Evolutionary conservation across 1,140 invertebrate genomes (phyloP).

Genomic region (Amphibalanus amphitrite): DNA sequence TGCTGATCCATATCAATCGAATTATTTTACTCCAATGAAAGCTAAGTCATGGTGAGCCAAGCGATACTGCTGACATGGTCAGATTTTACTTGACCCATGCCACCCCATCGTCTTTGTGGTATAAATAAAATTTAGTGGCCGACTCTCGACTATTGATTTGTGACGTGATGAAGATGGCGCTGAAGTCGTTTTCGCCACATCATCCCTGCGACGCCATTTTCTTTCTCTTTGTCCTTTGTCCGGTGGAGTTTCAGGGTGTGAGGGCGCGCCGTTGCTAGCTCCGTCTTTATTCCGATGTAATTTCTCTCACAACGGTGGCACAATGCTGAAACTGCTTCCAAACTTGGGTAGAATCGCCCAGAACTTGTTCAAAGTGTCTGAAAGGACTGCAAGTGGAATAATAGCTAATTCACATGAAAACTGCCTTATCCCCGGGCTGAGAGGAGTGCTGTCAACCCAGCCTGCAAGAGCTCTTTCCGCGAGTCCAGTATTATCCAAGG

Average conservation of each 20-base stretch:
- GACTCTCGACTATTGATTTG: too few species aligned
- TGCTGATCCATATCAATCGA: too few species aligned
- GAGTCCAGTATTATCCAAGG: neutral
- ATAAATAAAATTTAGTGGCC: too few species aligned
- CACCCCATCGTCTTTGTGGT: too few species aligned
- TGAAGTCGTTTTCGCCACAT: neutral
- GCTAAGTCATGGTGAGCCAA: too few species aligned
- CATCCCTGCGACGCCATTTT: slow-evolving; percentile 1
- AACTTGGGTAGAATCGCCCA: neutral
- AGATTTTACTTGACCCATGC: too few species aligned
- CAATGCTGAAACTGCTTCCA: neutral
- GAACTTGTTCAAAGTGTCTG: neutral
- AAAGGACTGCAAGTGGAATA: neutral
- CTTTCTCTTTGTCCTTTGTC: neutral
- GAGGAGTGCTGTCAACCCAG: slow-evolving; percentile 4
- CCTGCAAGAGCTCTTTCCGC: slow-evolving; percentile 5
- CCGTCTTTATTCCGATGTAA: neutral
- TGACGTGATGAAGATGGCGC: neutral
- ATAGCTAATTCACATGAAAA: neutral
- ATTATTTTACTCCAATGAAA: too few species aligned
- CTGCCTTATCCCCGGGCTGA: neutral
- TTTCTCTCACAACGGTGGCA: neutral
- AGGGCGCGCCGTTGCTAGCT: neutral
- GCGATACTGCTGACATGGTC: too few species aligned
- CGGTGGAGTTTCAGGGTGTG: neutral